These are phyloP conservation scores for Apotomis capreana DNA, from an alignment of 2,888 invertebrate genomes.

Conservation along the genomic window DNA sequence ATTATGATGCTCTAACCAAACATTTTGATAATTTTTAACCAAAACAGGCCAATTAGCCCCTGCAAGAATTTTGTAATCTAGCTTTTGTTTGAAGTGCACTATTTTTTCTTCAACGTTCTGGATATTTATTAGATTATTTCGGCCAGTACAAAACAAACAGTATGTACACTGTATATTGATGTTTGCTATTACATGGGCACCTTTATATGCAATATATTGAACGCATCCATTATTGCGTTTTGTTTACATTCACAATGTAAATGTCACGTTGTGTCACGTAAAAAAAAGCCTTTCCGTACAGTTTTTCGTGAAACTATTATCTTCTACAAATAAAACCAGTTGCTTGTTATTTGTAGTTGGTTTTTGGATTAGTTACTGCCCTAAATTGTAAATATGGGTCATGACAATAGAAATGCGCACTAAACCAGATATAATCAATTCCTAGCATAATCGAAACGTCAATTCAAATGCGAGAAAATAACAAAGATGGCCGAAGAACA, in stretches of 20 bases:
- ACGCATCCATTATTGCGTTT: conserved; percentile 31
- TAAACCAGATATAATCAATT: conserved; percentile 14
- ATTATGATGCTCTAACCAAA: conserved; percentile 54
- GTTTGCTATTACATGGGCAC: conserved; percentile 18
- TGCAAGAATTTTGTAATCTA: background rate
- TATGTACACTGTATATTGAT: background rate
- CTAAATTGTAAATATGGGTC: background rate
- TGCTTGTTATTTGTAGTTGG: background rate
- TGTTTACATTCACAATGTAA: background rate
- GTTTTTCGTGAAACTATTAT: conserved; percentile 43
- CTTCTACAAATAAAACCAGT: background rate
- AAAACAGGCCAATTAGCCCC: background rate
- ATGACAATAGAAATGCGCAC: conserved; percentile 13
- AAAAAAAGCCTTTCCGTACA: conserved; percentile 25
- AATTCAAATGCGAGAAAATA: conserved; percentile 80
- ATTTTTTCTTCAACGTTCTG: conserved; percentile 13
- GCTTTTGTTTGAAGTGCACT: conserved; percentile 3
- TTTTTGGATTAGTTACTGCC: background rate
- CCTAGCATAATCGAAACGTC: conserved; percentile 62
- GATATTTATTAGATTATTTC: conserved; percentile 8
- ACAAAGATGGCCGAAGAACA: conserved; percentile 91
- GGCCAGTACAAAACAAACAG: conserved; percentile 21
- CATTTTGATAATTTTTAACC: conserved; percentile 34
- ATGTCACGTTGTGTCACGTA: background rate
- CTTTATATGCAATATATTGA: conserved; percentile 16